A percentile compares a stretch with the other conserved stretches of the same genome.
Evolutionary conservation across 2,113 vertebrate genomes (phyloP).

Genomic region (Melanerpes aurifrons): DNA sequence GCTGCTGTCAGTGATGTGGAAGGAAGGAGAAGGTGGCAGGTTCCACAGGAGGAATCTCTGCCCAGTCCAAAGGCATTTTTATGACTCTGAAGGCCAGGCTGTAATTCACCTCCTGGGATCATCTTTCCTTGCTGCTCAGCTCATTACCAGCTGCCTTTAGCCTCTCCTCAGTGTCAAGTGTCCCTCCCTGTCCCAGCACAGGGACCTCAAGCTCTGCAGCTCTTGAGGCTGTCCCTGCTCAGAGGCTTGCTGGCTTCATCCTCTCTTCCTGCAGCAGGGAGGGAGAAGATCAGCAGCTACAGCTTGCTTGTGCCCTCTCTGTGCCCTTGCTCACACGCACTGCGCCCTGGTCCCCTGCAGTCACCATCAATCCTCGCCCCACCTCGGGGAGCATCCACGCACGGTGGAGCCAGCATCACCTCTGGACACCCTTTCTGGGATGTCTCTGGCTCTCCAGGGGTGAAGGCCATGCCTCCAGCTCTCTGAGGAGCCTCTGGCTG

Average conservation of each 20-base stretch:
- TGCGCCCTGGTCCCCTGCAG: background rate
- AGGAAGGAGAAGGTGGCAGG: conserved; percentile 65
- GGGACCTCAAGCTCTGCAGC: fast-evolving
- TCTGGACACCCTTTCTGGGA: background rate
- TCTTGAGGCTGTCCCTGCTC: fast-evolving
- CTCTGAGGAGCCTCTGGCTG: background rate
- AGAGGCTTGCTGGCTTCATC: background rate
- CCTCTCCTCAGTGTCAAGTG: background rate
- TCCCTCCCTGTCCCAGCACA: fast-evolving
- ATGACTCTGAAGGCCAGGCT: conserved; percentile 65
- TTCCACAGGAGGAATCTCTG: conserved; percentile 61
- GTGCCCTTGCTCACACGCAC: background rate
- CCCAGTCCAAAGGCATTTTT: conserved; percentile 48
- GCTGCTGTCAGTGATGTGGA: conserved; percentile 64
- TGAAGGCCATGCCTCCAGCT: background rate
- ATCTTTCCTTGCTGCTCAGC: conserved; percentile 43
- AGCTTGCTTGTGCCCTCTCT: background rate
- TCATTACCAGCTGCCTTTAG: background rate
- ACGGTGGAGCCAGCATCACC: background rate
- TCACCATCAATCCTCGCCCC: background rate
- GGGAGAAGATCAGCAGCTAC: fast-evolving
- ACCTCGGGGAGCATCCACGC: fast-evolving
- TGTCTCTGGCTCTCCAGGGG: background rate
- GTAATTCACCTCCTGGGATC: conserved; percentile 38
- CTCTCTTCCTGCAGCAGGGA: background rate